Percentiles rank a stretch among this genome's conserved stretches.
Conservation (phyloP, 2,113 vertebrate genomes). For the Sapajus apella region DNA sequence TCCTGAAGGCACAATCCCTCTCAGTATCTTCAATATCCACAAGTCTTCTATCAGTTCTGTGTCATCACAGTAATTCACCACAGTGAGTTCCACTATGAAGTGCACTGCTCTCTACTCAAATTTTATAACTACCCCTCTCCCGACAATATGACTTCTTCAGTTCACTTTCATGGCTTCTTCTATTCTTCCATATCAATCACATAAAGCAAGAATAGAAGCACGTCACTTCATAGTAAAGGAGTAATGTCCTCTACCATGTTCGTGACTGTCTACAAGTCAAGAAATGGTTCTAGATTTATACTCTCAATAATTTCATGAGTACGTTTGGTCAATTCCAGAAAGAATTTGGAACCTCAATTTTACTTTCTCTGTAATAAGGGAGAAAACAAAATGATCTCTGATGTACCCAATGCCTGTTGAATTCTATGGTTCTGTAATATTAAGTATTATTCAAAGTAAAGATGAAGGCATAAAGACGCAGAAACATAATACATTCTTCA, state of each 20-base stretch:
- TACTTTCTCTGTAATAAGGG: not conserved
- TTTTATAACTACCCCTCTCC: not conserved
- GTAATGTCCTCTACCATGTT: not conserved
- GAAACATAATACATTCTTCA: not conserved
- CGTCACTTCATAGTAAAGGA: not conserved
- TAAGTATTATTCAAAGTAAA: not conserved
- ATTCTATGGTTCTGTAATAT: not conserved
- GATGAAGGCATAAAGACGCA: not conserved
- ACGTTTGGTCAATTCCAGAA: not conserved
- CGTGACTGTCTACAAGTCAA: not conserved
- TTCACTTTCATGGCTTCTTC: not conserved
- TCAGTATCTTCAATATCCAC: not conserved
- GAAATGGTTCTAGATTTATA: not conserved
- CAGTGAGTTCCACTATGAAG: not conserved
- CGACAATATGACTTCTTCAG: not conserved
- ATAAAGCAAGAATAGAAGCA: not conserved
- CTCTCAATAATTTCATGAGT: not conserved
- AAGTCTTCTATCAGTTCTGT: not conserved
- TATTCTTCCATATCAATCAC: not conserved
- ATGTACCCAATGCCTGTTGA: not conserved
- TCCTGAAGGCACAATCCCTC: not conserved
- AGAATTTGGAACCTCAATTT: not conserved
- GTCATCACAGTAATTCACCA: not conserved
- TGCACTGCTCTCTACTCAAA: not conserved
- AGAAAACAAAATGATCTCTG: not conserved